Evolutionary conservation across 2,888 invertebrate genomes (phyloP), one percentile per base, ranked within the genome.

Genomic region (Dasysyrphus tricinctus): DNA sequence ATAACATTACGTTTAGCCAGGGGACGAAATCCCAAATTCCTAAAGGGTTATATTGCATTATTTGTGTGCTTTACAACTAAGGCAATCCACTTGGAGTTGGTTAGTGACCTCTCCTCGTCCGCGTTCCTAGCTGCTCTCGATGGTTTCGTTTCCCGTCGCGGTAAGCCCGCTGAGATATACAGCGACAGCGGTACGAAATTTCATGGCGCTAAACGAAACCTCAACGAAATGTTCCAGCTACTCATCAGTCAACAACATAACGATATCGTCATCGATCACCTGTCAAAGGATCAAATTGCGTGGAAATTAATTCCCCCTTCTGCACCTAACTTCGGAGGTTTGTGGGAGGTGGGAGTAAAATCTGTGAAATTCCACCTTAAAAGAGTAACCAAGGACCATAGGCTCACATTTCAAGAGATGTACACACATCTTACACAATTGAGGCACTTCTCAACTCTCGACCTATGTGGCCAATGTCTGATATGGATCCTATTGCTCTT

Each of bases 381-480:
- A 1, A 24, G 24, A 32, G 54, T 56, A 2, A 44, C 42, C 14
- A 63, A 63, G 24, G 63, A 63, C 16, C 63, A 63, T 44, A 16
- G 42, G 29, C 42, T 63, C 44, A 63, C 63, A 5, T 63, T 19
- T 29, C 44, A 63, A 42, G 63, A 63, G 44, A 42, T 63, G 63
- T n/a, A 65, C 24, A 44, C 65, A 0, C 29, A 47, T 11, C 47
- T 65, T 1, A 44, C 65, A 11, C 65, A 65, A 47, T 65, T 11
- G 44, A 65, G n/a, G 65, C 65, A 6, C 12, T 69, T 6, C 54
- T 69, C 0, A 69, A 69, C n/a, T 69, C 69, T 14, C 69, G 69
- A 54, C 69, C 54, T n/a, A 54, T 69, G 69, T 69, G 69, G 54
- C 69, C 69, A 5, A 69, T 51, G 19, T 69, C 54, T 6, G 69